Evolutionary conservation across 2,888 invertebrate species (phyloP), one percentile per base, ranked within the genome.

Genomic region (Heteromurus nitidus): DNA sequence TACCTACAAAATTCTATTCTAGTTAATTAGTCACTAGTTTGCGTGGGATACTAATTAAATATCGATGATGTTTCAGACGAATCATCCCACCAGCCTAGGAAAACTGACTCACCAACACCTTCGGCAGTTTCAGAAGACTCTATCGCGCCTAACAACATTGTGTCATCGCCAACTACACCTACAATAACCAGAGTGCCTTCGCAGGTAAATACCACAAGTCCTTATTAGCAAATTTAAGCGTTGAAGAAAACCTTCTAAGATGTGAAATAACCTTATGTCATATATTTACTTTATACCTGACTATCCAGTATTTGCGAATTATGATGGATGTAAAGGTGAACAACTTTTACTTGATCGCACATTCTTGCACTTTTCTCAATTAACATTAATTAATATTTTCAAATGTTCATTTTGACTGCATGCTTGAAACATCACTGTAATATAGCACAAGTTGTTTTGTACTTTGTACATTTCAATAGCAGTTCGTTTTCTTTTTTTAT

Each of bases 181-280:
- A 87, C 88, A 47, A 86, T 88, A 47, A 88, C 88, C 11, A 86
- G 89, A 83, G 88, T 89, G 58, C 89, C 89, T 79, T 89, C 89
- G 30, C 89, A 88, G 87, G 88, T 88, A 85, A 3, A 31, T 70
- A 36, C 60, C 16, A 68, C 2, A 18, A 58, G 24, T 5, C 28
- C 24, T 30, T 3, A 44, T 62, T 7, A 30, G 5, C 20, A 20
- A 20, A 50, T 20, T 16, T 20, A 16, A 16, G 20, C n/a, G n/a
- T n/a, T n/a, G n/a, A n/a, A n/a, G n/a, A n/a, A n/a, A n/a, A n/a
- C n/a, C n/a, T n/a, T n/a, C n/a, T n/a, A n/a, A n/a, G n/a, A n/a
- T n/a, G n/a, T n/a, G 36, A 62, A 73, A 55, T 44, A 31, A 75
- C 36, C 24, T n/a, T 50, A 50, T 18, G 18, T 20, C n/a, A n/a